Evolutionary conservation across 2,888 invertebrate species (phyloP), one percentile per base, ranked within the genome.

Genomic region (Andricus quercusramuli): DNA sequence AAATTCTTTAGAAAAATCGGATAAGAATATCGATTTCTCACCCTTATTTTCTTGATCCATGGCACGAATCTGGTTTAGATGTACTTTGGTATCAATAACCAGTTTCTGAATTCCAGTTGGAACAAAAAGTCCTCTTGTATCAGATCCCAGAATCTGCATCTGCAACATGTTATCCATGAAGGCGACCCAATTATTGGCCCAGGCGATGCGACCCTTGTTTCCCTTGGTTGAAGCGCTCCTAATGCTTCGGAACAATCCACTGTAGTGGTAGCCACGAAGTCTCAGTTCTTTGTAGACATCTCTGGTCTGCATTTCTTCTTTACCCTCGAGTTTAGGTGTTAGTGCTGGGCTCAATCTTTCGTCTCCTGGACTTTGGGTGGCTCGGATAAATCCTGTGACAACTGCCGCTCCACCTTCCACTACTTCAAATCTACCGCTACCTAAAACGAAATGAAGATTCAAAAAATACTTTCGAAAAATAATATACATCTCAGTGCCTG

Each of bases 81-180:
- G 94, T 37, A 80, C 83, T 70, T 91, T 91, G 0, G 94, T 94
- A 86, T 95, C 94, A 78, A 96, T 94, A 1, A 93, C 91, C 5
- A 95, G 82, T 82, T 93, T 94, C 65, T 93, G 93, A 77, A 96
- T 94, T 25, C 94, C 93, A 1, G 94, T 95, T 0, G 96, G 96
- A 13, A 96, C 93, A 81, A 93, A 93, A 0, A 96, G 90, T 44
- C 93, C 90, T 78, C 94, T 91, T 11, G 93, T 90, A 29, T 93
- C 92, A 29, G 90, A 85, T 3, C 91, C 90, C 0, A 95, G 82
- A 51, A 95, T 93, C 64, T 94, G 93, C 86, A 95, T 93, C 88
- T 96, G 96, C 56, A 96, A 91, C 94, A 96, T 94, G 20, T 94
- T 95, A 87, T 96, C 96, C 91, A 96, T 93, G 90, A 95, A 96